phyloP scores from a whole-genome alignment of 2,113 vertebrate genomes.

The Melanerpes aurifrons region DNA sequence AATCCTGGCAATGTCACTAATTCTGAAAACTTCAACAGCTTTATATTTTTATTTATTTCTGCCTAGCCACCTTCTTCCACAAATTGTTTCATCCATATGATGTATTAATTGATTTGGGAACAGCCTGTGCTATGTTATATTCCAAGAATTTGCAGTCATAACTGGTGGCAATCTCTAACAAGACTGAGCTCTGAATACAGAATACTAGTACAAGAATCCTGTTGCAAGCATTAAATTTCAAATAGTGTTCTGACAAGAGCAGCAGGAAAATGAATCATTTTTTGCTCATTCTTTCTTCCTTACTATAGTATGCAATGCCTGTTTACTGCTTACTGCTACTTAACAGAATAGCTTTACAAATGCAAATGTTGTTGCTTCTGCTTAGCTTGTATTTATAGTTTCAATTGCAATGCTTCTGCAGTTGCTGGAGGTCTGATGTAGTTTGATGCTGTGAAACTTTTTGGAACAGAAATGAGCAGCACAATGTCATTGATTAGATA shows the following conservation, averaged over 20 bases:
- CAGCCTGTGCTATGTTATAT: background rate
- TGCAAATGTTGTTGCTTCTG: background rate
- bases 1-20: background rate
- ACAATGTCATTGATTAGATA: background rate
- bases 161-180: background rate
- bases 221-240: background rate
- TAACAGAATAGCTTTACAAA: conserved; percentile 11
- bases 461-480: background rate
- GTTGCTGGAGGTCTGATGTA: background rate
- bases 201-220: background rate
- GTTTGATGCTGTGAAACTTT: background rate
- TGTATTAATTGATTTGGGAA: background rate
- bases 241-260: background rate
- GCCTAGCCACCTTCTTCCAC: background rate
- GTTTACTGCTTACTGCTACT: background rate
- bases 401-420: background rate
- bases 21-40: background rate
- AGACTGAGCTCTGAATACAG: background rate
- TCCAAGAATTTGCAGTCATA: background rate
- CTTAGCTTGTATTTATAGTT: background rate
- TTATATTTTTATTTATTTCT: background rate
- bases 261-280: background rate
- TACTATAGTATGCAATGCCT: background rate
- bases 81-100: background rate
- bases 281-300: background rate